These are phyloP conservation scores for Pissodes strobi DNA, from an alignment of 1,140 invertebrate species.

Conservation along the genomic window DNA sequence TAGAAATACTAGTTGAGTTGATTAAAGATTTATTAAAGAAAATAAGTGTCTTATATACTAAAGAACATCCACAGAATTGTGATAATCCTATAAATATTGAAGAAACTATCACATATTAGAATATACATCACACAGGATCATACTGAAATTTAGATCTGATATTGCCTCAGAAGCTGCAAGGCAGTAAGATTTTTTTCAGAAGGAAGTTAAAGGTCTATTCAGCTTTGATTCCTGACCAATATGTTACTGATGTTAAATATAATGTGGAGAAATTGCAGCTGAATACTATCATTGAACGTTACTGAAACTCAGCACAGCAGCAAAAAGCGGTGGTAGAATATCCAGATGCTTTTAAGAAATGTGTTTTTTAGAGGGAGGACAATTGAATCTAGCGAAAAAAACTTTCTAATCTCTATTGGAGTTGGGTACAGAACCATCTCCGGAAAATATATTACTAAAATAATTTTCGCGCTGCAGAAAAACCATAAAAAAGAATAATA, in stretches of 20 bases:
- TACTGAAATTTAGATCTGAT: conserved; percentile 64
- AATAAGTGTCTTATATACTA: no score
- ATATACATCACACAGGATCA: conserved; percentile 12
- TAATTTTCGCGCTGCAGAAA: conserved; percentile 84
- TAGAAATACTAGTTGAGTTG: conserved; percentile 29
- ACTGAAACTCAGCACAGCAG: conserved; percentile 82
- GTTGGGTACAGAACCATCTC: conserved; percentile 86
- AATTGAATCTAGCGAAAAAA: conserved; percentile 62
- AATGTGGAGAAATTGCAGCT: conserved; percentile 93
- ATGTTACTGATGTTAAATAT: conserved; percentile 98
- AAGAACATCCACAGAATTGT: no score
- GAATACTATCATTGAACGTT: conserved; percentile 75
- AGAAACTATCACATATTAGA: conserved; percentile 3
- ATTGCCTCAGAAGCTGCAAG: conserved; percentile 72
- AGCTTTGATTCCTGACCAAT: conserved; percentile 98
- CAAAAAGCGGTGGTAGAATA: conserved; percentile 91
- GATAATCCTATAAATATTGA: no score
- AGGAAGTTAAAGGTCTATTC: conserved; percentile 95
- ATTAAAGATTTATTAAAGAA: conserved; percentile 21
- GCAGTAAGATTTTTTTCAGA: conserved; percentile 82
- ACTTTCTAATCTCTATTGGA: conserved; percentile 83
- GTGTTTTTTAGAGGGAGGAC: conserved; percentile 77
- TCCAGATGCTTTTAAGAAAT: conserved; percentile 81
- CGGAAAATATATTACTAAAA: conserved; percentile 88
- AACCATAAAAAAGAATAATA: no score